A percentile compares a stretch with the other conserved stretches of the same genome.
These are phyloP conservation scores for Corella eumyota DNA, from an alignment of 23 tunicate species.

Conservation along the genomic window DNA sequence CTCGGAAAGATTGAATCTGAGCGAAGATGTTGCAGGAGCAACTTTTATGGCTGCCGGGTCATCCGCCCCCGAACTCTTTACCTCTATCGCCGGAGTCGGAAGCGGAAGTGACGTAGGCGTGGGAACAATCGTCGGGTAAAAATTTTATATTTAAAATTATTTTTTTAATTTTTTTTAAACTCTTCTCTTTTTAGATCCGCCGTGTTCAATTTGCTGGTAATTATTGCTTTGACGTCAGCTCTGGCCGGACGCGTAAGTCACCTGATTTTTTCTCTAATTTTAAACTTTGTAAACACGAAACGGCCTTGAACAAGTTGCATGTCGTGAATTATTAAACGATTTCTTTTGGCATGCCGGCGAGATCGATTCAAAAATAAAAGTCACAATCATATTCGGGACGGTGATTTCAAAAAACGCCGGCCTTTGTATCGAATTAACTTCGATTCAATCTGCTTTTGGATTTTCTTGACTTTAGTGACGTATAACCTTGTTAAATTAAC, in stretches of 20 bases:
- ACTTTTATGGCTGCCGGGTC: conserved; percentile 99
- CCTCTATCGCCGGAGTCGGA: conserved; percentile 79
- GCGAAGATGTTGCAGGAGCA: conserved; percentile 97
- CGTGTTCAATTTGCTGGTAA: conserved; percentile 91
- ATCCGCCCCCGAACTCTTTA: conserved; percentile 93
- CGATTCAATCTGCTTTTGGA: no score
- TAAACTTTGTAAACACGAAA: no score
- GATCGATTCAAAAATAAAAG: no score
- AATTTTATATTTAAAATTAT: not conserved
- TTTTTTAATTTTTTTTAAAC: conserved; percentile 3
- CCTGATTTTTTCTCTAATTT: not conserved
- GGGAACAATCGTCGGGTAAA: conserved; percentile 87
- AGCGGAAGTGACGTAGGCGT: conserved; percentile 98
- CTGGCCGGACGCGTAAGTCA: conserved; percentile 60
- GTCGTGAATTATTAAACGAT: no score
- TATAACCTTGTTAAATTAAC: no score
- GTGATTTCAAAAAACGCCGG: no score
- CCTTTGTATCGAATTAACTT: no score
- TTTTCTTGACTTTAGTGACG: no score
- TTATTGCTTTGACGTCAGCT: conserved; percentile 81
- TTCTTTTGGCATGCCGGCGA: no score
- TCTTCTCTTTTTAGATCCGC: no score
- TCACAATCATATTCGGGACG: no score
- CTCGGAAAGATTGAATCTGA: conserved; percentile 69
- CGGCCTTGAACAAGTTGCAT: no score